Percentiles rank a stretch among this genome's conserved stretches.
These are phyloP conservation scores for Neosilurus mollespiculum DNA, from an alignment of 2,797 vertebrate species.

Conservation along the genomic window DNA sequence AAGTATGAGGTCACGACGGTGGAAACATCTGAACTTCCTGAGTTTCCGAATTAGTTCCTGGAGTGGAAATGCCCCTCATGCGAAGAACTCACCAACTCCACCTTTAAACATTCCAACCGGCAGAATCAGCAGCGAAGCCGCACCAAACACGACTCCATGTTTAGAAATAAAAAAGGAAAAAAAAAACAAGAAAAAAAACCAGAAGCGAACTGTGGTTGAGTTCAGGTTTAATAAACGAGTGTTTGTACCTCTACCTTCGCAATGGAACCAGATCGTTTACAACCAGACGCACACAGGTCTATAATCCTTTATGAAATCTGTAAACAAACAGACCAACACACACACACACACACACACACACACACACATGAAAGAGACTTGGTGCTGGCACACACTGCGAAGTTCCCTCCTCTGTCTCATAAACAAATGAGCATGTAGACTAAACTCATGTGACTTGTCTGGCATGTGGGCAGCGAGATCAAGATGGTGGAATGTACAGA, in stretches of 20 bases:
- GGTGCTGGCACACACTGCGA: conserved; percentile 23
- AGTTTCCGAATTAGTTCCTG: not conserved
- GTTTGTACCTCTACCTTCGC: not conserved
- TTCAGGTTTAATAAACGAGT: not conserved
- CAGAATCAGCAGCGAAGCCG: not conserved
- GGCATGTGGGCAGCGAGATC: conserved; percentile 55
- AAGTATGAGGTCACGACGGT: not conserved
- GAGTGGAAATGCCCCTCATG: not conserved
- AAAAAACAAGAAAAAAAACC: not conserved
- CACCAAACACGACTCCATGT: not conserved
- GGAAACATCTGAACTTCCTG: not conserved
- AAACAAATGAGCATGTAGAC: conserved; percentile 68
- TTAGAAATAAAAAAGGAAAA: not conserved
- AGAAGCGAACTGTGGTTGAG: not conserved
- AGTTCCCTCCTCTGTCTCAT: conserved; percentile 55
- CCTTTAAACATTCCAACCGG: not conserved
- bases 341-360: conserved; percentile 37
- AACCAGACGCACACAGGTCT: not conserved
- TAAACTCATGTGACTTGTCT: conserved; percentile 72
- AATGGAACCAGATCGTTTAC: not conserved
- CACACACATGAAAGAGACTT: not conserved
- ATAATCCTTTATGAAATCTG: conserved; percentile 7
- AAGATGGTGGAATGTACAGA: conserved; percentile 20
- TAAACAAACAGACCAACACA: conserved; percentile 6
- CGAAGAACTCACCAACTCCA: not conserved